Percentiles rank a stretch among this genome's conserved stretches.
Conservation (phyloP, 2,797 vertebrate genomes). For the Anas georgica region DNA sequence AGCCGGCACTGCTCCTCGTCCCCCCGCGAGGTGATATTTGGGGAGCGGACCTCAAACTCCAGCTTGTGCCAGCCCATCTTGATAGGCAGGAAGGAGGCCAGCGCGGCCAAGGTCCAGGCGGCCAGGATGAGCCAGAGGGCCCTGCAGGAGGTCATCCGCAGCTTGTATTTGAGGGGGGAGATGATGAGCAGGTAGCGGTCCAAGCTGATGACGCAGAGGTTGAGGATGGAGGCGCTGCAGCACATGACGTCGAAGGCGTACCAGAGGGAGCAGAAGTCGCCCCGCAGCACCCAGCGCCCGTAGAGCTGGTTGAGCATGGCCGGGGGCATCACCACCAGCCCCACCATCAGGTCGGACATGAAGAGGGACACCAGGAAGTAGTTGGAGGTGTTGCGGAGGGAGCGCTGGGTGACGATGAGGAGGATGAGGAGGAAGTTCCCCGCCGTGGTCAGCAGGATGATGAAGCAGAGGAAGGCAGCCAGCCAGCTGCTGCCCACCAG, state of each 20-base stretch:
- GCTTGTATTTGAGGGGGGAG: conserved; percentile 93
- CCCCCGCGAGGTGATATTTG: conserved; percentile 62
- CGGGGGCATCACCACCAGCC: conserved; percentile 96
- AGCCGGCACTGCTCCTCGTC: conserved; percentile 87
- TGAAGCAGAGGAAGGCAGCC: conserved; percentile 86
- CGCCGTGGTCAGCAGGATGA: conserved; percentile 88
- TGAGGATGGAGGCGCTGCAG: conserved; percentile 98
- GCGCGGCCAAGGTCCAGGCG: conserved; percentile 88
- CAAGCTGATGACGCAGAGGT: conserved; percentile 96
- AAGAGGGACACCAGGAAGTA: conserved; percentile 97
- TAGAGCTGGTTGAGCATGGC: conserved; percentile 95
- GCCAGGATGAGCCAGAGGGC: conserved; percentile 88
- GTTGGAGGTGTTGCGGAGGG: conserved; percentile 95
- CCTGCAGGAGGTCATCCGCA: conserved; percentile 89
- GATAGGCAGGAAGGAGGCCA: conserved; percentile 94
- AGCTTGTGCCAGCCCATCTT: conserved; percentile 94
- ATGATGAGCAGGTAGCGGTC: conserved; percentile 97
- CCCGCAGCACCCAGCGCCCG: conserved; percentile 90
- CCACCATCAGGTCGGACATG: conserved; percentile 96
- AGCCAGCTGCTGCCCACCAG: conserved; percentile 85
- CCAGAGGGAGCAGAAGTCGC: conserved; percentile 91
- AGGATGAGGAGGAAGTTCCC: conserved; percentile 92
- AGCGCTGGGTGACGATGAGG: conserved; percentile 91
- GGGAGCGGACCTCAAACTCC: conserved; percentile 64
- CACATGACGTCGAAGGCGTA: conserved; percentile 97